Conservation (phyloP, 2,797 vertebrate genomes). For the Rhinella marina region DNA sequence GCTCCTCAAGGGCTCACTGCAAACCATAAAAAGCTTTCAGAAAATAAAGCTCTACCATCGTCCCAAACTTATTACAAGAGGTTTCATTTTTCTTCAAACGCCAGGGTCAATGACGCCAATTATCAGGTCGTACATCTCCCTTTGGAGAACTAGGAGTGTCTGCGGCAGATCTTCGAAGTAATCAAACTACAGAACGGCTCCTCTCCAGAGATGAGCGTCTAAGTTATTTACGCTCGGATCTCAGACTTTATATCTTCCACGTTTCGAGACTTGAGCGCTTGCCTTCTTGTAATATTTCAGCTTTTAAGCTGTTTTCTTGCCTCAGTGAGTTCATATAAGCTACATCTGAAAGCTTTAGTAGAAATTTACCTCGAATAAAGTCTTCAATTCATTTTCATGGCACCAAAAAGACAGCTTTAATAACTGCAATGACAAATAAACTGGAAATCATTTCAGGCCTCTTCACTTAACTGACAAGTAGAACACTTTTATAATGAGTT, state of each 20-base stretch:
- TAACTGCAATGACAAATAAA: slow-evolving; percentile 92
- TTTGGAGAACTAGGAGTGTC: background rate
- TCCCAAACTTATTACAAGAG: background rate
- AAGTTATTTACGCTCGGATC: slow-evolving; percentile 72
- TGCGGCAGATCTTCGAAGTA: slow-evolving; percentile 62
- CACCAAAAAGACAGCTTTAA: slow-evolving; percentile 89
- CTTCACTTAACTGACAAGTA: slow-evolving; percentile 89
- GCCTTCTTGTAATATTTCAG: slow-evolving; percentile 81
- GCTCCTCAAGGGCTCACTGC: no score
- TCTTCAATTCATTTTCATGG: slow-evolving; percentile 87
- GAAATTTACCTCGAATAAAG: slow-evolving; percentile 86
- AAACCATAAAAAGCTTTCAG: background rate
- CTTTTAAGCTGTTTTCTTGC: slow-evolving; percentile 86
- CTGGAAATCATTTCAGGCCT: slow-evolving; percentile 86
- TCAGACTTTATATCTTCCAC: slow-evolving; percentile 69
- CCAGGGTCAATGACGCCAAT: background rate
- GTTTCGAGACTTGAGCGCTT: slow-evolving; percentile 73
- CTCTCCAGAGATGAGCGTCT: slow-evolving; percentile 68
- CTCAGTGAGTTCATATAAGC: slow-evolving; percentile 86
- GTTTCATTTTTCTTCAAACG: background rate
- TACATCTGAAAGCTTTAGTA: slow-evolving; percentile 86
- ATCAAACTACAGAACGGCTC: slow-evolving; percentile 68
- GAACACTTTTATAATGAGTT: slow-evolving; percentile 87
- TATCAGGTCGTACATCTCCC: background rate
- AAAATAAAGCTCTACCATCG: background rate